phyloP scores from a whole-genome alignment of 2,888 invertebrate genomes.

The Candidula unifasciata region DNA sequence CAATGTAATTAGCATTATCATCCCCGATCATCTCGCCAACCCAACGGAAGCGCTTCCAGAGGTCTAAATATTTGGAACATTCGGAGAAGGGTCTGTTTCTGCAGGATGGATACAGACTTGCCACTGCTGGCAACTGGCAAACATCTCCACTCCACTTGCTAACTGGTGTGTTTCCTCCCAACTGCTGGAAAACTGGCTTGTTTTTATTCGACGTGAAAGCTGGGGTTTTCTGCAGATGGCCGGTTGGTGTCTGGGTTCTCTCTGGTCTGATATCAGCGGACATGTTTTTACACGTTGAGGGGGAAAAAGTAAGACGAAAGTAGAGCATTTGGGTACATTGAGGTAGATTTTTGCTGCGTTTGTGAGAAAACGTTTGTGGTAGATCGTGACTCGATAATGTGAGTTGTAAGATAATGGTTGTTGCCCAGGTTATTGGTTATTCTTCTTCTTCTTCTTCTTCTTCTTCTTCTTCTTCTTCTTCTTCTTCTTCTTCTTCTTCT shows the following conservation, averaged over 20 bases:
- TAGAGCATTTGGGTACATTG: no score
- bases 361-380: no score
- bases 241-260: background rate
- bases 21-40: slow-evolving; percentile 23
- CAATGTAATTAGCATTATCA: slow-evolving; percentile 40
- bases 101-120: slow-evolving; percentile 7
- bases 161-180: slow-evolving; percentile 7
- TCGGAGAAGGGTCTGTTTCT: slow-evolving; percentile 34
- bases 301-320: no score
- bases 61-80: slow-evolving; percentile 47
- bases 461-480: no score
- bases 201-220: slow-evolving; percentile 5
- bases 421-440: no score
- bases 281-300: background rate
- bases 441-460: no score
- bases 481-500: no score
- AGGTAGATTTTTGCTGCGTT: no score
- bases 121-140: slow-evolving; percentile 13
- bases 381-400: no score
- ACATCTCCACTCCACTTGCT: slow-evolving; percentile 1
- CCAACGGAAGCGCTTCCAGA: slow-evolving; percentile 22
- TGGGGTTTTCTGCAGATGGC: background rate
- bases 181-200: slow-evolving; percentile 10
- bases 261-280: background rate
- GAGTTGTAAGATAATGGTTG: no score